phyloP scores from a whole-genome alignment of 2,888 invertebrate species.

The Metallyticus violacea region DNA sequence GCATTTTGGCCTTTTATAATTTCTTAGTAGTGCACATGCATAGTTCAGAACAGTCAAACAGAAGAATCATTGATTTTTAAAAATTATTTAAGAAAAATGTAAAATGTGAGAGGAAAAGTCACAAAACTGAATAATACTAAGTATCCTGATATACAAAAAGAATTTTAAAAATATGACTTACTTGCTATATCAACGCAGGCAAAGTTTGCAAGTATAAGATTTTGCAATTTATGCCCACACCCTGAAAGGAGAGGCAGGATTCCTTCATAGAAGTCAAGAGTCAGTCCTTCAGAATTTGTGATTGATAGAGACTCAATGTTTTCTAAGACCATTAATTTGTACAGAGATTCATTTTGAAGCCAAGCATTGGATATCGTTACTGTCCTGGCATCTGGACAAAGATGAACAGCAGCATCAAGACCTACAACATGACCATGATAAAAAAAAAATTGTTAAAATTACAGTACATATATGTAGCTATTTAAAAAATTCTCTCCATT shows the following conservation, averaged over 20 bases:
- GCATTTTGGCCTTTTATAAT: too few species aligned
- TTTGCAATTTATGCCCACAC: conserved; percentile 40
- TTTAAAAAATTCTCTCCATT: too few species aligned
- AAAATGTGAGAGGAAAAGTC: too few species aligned
- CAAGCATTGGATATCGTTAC: conserved; percentile 39
- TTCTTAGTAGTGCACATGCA: too few species aligned
- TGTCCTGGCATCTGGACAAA: conserved; percentile 38
- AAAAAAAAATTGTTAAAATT: too few species aligned
- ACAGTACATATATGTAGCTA: too few species aligned
- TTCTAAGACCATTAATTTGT: conserved; percentile 38
- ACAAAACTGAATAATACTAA: too few species aligned
- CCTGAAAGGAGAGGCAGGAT: conserved; percentile 42
- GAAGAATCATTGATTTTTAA: background rate
- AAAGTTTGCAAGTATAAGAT: conserved; percentile 42
- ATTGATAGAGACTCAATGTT: conserved; percentile 37
- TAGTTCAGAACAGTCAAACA: too few species aligned
- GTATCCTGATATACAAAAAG: background rate
- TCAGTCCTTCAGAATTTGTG: conserved; percentile 40
- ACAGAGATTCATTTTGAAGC: conserved; percentile 41
- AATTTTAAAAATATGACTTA: conserved; percentile 31
- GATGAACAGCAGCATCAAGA: conserved; percentile 38
- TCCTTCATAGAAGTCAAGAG: conserved; percentile 42
- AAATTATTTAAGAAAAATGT: too few species aligned
- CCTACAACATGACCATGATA: background rate
- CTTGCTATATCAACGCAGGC: conserved; percentile 39